phyloP scores from a whole-genome alignment of 1,140 invertebrate species.

The Eriosoma lanigerum region DNA sequence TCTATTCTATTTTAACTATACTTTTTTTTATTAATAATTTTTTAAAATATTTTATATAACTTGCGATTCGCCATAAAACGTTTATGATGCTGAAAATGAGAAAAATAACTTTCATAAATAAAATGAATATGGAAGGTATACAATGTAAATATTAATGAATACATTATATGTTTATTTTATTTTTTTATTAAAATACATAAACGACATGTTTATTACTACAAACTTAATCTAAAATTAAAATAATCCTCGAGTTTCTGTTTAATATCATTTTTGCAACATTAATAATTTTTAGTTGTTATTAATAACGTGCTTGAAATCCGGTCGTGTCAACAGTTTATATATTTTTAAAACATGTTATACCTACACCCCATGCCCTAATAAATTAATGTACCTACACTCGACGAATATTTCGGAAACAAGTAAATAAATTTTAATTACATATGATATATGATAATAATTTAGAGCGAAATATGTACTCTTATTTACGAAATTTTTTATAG shows the following conservation, averaged over 20 bases:
- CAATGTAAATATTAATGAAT: neutral
- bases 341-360: neutral
- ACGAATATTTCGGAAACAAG: neutral
- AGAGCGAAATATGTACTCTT: neutral
- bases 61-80: neutral
- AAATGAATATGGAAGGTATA: neutral
- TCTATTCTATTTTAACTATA: too few relatives aligned
- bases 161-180: neutral
- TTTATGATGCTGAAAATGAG: neutral
- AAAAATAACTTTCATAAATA: neutral
- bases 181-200: neutral
- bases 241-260: neutral
- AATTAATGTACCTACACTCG: neutral
- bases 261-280: neutral
- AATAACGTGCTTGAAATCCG: neutral
- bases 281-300: neutral
- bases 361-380: neutral
- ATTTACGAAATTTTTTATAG: neutral
- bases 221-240: slow-evolving; percentile 4
- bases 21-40: too few relatives aligned
- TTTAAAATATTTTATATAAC: too few relatives aligned
- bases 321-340: neutral
- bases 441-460: neutral
- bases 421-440: slow-evolving; percentile 2
- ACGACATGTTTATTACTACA: slow-evolving; percentile 2